Evolutionary conservation across 2,888 invertebrate species (phyloP).

Genomic region (Hetaerina titia): DNA sequence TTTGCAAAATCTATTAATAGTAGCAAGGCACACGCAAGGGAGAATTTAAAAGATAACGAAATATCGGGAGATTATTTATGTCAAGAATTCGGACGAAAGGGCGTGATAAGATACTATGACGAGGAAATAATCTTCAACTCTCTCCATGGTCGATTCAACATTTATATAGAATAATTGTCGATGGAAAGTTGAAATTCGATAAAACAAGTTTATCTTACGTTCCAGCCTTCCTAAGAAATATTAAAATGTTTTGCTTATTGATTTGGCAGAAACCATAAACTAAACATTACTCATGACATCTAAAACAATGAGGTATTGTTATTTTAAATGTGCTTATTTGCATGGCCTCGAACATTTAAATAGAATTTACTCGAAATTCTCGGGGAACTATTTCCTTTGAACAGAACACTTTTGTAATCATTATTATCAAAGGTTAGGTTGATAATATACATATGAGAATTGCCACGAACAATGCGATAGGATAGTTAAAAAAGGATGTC

Average conservation of each 20-base stretch:
- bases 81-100: background rate
- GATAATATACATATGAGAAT: too few relatives aligned
- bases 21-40: background rate
- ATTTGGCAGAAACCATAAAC: background rate
- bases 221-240: background rate
- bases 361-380: too few relatives aligned
- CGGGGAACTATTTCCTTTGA: too few relatives aligned
- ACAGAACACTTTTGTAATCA: too few relatives aligned
- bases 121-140: background rate
- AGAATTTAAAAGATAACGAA: slow-evolving; percentile 8
- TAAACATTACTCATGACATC: background rate
- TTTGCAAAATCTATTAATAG: background rate
- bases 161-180: background rate
- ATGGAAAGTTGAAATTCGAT: background rate
- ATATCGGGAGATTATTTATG: background rate
- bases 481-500: too few relatives aligned
- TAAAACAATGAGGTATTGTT: too few relatives aligned
- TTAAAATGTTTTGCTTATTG: background rate
- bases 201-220: background rate
- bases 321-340: too few relatives aligned
- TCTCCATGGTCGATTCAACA: background rate
- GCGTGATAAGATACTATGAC: background rate
- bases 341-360: too few relatives aligned
- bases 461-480: too few relatives aligned
- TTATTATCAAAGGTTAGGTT: too few relatives aligned